These are phyloP conservation scores for Callaeas wilsoni DNA, from an alignment of 2,113 vertebrate species.

Conservation along the genomic window DNA sequence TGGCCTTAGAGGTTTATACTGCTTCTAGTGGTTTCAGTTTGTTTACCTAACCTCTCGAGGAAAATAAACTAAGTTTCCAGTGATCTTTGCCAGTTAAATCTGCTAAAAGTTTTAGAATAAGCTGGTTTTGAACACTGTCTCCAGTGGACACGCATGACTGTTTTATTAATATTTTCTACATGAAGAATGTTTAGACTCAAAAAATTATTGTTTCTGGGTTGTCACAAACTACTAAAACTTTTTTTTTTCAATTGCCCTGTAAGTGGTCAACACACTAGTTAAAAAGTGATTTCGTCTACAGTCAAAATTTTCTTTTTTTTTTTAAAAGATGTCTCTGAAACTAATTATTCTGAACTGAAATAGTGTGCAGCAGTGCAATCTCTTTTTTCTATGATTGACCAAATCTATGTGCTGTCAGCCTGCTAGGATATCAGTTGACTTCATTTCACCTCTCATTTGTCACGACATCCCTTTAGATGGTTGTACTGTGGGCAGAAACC, in stretches of 20 bases:
- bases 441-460: background rate
- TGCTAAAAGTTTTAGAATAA: conserved; percentile 2
- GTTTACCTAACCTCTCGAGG: background rate
- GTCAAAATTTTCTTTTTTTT: background rate
- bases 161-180: background rate
- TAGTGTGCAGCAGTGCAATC: background rate
- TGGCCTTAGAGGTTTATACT: background rate
- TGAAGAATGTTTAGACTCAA: background rate
- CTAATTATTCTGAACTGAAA: background rate
- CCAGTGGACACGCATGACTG: background rate
- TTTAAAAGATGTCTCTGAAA: background rate
- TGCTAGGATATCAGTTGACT: background rate
- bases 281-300: background rate
- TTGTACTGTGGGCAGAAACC: background rate
- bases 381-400: background rate
- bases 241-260: background rate
- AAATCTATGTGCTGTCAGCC: background rate
- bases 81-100: background rate
- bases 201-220: background rate
- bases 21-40: background rate
- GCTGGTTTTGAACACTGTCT: background rate
- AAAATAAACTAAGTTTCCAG: background rate
- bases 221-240: background rate
- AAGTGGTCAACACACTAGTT: background rate
- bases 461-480: background rate